These are phyloP conservation scores for Pristiophorus japonicus DNA, from an alignment of 2,113 vertebrate genomes.

Conservation along the genomic window DNA sequence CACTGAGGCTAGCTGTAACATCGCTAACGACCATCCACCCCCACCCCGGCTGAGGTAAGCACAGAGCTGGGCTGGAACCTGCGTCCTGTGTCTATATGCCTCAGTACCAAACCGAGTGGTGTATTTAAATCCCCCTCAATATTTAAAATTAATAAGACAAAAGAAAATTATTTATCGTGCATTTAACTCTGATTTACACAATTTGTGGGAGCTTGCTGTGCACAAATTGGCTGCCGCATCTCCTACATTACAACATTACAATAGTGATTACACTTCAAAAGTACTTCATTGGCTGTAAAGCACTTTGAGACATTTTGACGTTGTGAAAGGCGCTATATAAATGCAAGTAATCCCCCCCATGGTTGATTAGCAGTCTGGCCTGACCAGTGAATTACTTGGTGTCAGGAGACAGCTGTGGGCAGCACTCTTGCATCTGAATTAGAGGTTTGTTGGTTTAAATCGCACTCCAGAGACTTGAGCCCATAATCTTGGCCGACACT, in stretches of 20 bases:
- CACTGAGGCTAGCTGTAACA: too few relatives aligned
- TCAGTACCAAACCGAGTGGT: not conserved
- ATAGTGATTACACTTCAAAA: not conserved
- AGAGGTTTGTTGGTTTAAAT: too few relatives aligned
- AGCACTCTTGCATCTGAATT: too few relatives aligned
- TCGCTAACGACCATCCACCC: too few relatives aligned
- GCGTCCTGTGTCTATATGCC: too few relatives aligned
- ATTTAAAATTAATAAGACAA: not conserved
- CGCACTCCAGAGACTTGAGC: too few relatives aligned
- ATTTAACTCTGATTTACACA: not conserved
- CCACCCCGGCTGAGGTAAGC: too few relatives aligned
- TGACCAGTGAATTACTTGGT: too few relatives aligned
- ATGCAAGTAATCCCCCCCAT: not conserved
- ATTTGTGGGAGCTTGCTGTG: not conserved
- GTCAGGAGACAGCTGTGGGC: too few relatives aligned
- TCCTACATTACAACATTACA: not conserved
- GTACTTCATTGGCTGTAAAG: not conserved
- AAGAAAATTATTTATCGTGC: not conserved
- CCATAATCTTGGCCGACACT: too few relatives aligned
- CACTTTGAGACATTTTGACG: not conserved
- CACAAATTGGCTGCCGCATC: not conserved
- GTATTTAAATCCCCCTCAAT: not conserved
- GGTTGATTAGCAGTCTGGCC: too few relatives aligned
- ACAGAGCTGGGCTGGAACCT: not conserved
- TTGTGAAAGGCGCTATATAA: not conserved